These are phyloP conservation scores for Chelon labrosus DNA, from an alignment of 2,797 vertebrate species.

Conservation along the genomic window DNA sequence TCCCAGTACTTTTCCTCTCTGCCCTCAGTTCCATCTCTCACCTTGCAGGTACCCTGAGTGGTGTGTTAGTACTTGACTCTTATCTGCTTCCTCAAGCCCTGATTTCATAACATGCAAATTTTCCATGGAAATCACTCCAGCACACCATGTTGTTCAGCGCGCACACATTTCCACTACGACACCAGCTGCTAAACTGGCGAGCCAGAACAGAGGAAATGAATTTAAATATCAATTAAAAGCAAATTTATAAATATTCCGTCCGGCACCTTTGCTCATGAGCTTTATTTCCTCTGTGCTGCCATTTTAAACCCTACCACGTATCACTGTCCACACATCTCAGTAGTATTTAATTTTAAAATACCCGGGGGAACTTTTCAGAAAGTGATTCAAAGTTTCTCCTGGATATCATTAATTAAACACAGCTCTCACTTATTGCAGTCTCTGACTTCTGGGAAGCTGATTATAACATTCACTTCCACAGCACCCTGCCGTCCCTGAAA, in stretches of 20 bases:
- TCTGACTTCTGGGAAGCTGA: conserved; percentile 45
- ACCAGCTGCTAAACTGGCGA: conserved; percentile 18
- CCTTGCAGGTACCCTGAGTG: conserved; percentile 61
- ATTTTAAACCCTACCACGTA: conserved; percentile 53
- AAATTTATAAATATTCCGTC: conserved; percentile 18
- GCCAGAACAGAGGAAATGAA: conserved; percentile 71
- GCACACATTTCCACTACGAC: conserved; percentile 63
- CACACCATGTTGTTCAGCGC: conserved; percentile 43
- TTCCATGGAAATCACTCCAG: conserved; percentile 56
- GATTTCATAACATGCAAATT: conserved; percentile 65
- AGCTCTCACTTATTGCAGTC: conserved; percentile 40
- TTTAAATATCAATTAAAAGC: conserved; percentile 8
- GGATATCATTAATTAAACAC: conserved; percentile 62
- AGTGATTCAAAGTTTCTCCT: conserved; percentile 57
- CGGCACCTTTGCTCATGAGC: conserved; percentile 21
- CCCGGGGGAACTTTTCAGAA: conserved; percentile 46
- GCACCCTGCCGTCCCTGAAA: conserved; percentile 83
- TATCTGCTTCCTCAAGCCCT: conserved; percentile 53
- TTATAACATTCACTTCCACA: conserved; percentile 62
- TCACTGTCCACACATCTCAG: conserved; percentile 53
- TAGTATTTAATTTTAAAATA: conserved; percentile 65
- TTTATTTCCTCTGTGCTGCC: conserved; percentile 74
- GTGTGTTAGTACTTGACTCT: conserved; percentile 50
- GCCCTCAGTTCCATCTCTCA: conserved; percentile 43
- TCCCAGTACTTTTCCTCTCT: conserved; percentile 42